Conservation (phyloP, 2,888 invertebrate species). For the Pimpla rufipes region DNA sequence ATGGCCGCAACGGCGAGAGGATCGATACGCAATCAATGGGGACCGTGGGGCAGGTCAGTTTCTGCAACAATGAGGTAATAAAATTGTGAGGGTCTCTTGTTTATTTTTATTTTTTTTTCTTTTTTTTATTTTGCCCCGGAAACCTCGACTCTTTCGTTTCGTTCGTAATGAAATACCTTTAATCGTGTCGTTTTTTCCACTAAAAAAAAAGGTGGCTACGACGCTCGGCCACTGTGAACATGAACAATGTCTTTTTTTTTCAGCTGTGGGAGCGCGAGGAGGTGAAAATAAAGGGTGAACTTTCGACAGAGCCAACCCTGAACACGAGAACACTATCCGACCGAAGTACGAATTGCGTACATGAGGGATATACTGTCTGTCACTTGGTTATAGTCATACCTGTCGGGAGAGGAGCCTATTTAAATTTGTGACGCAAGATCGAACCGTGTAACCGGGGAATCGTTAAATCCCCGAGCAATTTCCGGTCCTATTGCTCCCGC, state of each 20-base stretch:
- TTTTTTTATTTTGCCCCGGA: no score
- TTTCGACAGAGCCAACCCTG: background rate
- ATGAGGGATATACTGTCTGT: conserved; percentile 43
- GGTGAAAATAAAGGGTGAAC: no score
- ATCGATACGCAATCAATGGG: conserved; percentile 7
- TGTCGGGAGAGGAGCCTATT: conserved; percentile 62
- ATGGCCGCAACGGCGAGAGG: background rate
- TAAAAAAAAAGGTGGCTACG: no score
- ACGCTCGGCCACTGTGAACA: no score
- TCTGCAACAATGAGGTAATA: background rate
- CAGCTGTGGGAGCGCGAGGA: no score
- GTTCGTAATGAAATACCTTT: no score
- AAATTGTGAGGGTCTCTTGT: background rate
- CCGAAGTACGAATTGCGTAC: conserved; percentile 36
- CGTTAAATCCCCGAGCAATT: conserved; percentile 71
- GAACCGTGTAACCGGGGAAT: conserved; percentile 67
- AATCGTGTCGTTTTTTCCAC: no score
- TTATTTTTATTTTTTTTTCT: no score
- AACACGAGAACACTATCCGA: background rate
- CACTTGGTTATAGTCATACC: conserved; percentile 46
- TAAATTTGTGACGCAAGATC: conserved; percentile 73
- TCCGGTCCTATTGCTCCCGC: conserved; percentile 64
- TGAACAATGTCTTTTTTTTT: no score
- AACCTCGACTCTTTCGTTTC: no score
- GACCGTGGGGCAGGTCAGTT: background rate